phyloP scores from a whole-genome alignment of 2,113 vertebrate genomes.

The Xiphophorus maculatus region DNA sequence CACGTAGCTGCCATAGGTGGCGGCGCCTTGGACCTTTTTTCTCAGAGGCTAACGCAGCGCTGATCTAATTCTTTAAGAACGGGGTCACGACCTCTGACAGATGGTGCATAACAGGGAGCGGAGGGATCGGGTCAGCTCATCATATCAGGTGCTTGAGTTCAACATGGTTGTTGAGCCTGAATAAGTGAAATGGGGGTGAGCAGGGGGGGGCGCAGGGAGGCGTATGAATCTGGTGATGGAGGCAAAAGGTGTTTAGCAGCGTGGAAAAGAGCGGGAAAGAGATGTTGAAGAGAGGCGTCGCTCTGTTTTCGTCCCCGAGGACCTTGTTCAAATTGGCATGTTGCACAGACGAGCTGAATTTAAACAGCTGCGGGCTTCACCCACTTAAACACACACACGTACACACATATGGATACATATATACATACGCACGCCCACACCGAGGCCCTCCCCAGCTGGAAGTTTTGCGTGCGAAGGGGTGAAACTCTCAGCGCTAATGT shows the following conservation, averaged over 20 bases:
- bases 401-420: constrained; percentile 13
- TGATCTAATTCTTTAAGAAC: constrained; percentile 50
- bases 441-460: constrained; percentile 62
- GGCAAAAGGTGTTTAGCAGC: constrained; percentile 2
- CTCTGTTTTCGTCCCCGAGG: constrained; percentile 63
- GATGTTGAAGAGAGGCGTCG: constrained; percentile 48
- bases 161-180: constrained; percentile 1
- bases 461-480: constrained; percentile 73
- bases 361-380: constrained; percentile 76
- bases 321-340: constrained; percentile 73
- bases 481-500: constrained; percentile 76
- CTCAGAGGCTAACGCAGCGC: not conserved
- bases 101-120: constrained; percentile 33
- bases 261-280: constrained; percentile 27
- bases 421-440: constrained; percentile 23
- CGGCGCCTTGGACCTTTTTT: constrained; percentile 30
- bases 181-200: not conserved
- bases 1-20: constrained; percentile 9
- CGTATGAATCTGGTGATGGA: not conserved
- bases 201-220: not conserved
- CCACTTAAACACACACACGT: constrained; percentile 40
- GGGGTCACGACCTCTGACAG: constrained; percentile 37
- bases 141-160: constrained; percentile 35
- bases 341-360: constrained; percentile 64
- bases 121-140: constrained; percentile 40